Evolutionary conservation across 1,140 invertebrate genomes (phyloP).

Genomic region (Drosophila nikananu): DNA sequence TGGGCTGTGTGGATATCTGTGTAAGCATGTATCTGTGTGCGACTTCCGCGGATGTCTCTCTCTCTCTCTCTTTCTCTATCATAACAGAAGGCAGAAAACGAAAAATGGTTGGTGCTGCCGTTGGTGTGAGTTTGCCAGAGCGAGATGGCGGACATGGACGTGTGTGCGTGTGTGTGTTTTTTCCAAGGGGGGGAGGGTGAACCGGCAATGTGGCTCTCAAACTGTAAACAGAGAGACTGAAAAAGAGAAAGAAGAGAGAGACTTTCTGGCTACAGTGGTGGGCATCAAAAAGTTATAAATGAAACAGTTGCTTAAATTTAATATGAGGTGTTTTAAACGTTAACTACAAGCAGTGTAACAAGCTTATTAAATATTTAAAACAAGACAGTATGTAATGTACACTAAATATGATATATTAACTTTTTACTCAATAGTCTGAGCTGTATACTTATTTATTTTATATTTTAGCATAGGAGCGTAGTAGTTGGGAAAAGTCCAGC

Average conservation of each 20-base stretch:
- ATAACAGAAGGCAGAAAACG: slow-evolving; percentile 14
- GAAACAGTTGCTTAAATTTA: too few species aligned
- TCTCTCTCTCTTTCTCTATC: not conserved
- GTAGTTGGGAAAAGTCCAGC: too few species aligned
- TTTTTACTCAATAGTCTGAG: too few species aligned
- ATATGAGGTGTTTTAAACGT: too few species aligned
- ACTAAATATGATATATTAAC: too few species aligned
- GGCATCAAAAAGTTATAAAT: not conserved
- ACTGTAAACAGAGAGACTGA: not conserved
- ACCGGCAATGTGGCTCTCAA: not conserved
- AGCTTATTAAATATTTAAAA: too few species aligned
- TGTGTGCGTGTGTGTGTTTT: not conserved
- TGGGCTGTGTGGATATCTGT: not conserved
- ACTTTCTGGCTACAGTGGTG: not conserved
- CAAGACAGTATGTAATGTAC: too few species aligned
- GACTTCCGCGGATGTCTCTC: slow-evolving; percentile 4
- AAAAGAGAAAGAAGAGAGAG: not conserved
- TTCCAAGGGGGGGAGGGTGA: not conserved
- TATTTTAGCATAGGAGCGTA: too few species aligned
- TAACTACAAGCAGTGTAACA: too few species aligned
- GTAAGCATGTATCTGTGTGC: not conserved
- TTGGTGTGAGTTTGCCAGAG: slow-evolving; percentile 19
- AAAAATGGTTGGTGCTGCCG: slow-evolving; percentile 41
- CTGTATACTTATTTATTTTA: too few species aligned
- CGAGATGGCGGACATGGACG: slow-evolving; percentile 15